Conservation (phyloP, 53 echinoderm and acorn worm genomes). For the Luidia sarsii region DNA sequence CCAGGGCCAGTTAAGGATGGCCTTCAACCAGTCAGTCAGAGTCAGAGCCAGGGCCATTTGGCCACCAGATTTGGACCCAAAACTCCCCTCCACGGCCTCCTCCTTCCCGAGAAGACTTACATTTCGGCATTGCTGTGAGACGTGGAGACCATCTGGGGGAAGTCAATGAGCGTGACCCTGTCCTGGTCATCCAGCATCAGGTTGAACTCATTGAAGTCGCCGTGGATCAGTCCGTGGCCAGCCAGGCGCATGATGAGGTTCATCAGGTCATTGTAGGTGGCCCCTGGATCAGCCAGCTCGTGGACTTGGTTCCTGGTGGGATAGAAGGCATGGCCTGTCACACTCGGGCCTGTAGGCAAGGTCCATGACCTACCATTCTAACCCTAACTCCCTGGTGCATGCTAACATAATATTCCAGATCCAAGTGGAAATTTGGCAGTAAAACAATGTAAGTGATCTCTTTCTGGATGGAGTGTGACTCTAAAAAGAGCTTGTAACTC, state of each 20-base stretch:
- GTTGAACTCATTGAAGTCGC: slow-evolving; percentile 98
- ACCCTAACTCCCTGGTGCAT: too few relatives aligned
- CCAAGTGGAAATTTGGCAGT: too few relatives aligned
- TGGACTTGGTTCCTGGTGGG: slow-evolving; percentile 80
- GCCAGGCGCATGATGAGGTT: slow-evolving; percentile 84
- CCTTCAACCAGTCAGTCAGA: neutral
- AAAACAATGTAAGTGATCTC: too few relatives aligned
- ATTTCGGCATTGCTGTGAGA: slow-evolving; percentile 93
- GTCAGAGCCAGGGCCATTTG: neutral
- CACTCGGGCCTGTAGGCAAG: too few relatives aligned
- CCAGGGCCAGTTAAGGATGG: neutral
- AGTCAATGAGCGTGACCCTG: slow-evolving; percentile 84
- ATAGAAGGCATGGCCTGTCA: neutral
- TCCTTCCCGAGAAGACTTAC: slow-evolving; percentile 60
- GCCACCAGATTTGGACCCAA: neutral
- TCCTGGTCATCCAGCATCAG: slow-evolving; percentile 89
- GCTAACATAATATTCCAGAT: too few relatives aligned
- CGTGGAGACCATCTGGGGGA: slow-evolving; percentile 97
- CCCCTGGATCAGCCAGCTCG: slow-evolving; percentile 65
- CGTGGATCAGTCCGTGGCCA: slow-evolving; percentile 90
- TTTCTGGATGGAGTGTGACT: too few relatives aligned
- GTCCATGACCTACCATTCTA: too few relatives aligned
- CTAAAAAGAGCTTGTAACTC: too few relatives aligned
- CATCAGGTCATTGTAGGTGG: slow-evolving; percentile 93
- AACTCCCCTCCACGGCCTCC: too few relatives aligned